These are phyloP conservation scores for Drosophila kuntzei DNA, from an alignment of 2,888 invertebrate genomes.

Conservation along the genomic window DNA sequence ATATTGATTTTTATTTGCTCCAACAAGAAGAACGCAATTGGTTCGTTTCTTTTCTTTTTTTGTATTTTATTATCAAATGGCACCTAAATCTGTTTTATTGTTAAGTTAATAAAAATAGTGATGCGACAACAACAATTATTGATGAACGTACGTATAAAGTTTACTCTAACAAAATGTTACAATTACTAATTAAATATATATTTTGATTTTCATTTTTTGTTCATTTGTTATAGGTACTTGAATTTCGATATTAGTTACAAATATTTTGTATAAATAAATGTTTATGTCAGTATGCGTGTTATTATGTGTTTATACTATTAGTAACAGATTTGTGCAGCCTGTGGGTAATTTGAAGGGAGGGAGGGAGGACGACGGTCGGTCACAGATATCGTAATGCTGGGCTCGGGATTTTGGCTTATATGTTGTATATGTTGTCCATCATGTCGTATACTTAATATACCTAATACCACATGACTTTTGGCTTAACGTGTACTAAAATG, in stretches of 20 bases:
- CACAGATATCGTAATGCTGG: slow-evolving; percentile 21
- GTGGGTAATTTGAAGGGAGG: not conserved
- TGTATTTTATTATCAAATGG: slow-evolving; percentile 62
- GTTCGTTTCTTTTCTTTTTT: not conserved
- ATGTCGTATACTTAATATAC: slow-evolving; percentile 23
- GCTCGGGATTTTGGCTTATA: slow-evolving; percentile 34
- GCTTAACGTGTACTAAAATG: slow-evolving; percentile 36
- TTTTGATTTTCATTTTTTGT: slow-evolving; percentile 63
- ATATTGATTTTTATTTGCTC: not conserved
- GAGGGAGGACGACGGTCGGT: not conserved
- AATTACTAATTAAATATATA: slow-evolving; percentile 26
- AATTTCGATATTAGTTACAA: slow-evolving; percentile 60
- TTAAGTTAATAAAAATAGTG: slow-evolving; percentile 48
- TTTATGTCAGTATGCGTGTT: slow-evolving; percentile 26
- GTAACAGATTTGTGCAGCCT: slow-evolving; percentile 47
- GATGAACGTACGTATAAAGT: slow-evolving; percentile 18
- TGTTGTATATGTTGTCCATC: slow-evolving; percentile 21
- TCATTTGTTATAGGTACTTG: slow-evolving; percentile 67
- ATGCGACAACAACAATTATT: slow-evolving; percentile 28
- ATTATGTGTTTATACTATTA: slow-evolving; percentile 14
- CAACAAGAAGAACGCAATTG: slow-evolving; percentile 20
- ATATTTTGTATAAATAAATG: slow-evolving; percentile 18
- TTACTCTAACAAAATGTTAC: slow-evolving; percentile 35
- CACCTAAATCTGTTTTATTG: slow-evolving; percentile 63
- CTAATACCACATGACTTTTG: slow-evolving; percentile 40